These are phyloP conservation scores for Triplophysa bombifrons DNA, from an alignment of 2,797 vertebrate genomes.

Conservation along the genomic window DNA sequence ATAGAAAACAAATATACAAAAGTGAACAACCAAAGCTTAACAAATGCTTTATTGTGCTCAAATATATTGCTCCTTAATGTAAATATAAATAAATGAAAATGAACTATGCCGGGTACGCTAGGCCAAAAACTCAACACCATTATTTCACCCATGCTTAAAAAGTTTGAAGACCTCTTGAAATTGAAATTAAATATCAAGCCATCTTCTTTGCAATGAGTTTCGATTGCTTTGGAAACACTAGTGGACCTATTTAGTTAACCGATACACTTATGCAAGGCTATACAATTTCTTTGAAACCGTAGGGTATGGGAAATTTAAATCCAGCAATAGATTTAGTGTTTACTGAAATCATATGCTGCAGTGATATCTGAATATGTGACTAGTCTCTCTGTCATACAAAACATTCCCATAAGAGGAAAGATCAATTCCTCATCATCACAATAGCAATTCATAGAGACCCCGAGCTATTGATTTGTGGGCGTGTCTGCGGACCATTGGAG, in stretches of 20 bases:
- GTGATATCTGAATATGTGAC: constrained; percentile 72
- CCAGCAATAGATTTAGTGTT: constrained; percentile 75
- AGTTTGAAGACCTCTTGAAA: not conserved
- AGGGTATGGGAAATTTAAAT: constrained; percentile 67
- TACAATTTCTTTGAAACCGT: constrained; percentile 58
- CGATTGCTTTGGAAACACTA: constrained; percentile 46
- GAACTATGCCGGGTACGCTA: not conserved
- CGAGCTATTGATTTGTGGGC: constrained; percentile 60
- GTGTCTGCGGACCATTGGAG: constrained; percentile 57
- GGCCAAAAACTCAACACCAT: not conserved
- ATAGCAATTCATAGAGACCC: constrained; percentile 64
- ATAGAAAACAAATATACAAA: not conserved
- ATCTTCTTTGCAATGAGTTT: constrained; percentile 25
- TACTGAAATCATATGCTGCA: constrained; percentile 71
- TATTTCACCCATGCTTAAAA: not conserved
- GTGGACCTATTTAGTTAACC: constrained; percentile 52
- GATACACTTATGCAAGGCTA: constrained; percentile 61
- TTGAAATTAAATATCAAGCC: not conserved
- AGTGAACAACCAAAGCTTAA: too few species aligned
- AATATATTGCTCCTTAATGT: too few species aligned
- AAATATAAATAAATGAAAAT: not conserved
- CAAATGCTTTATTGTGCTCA: too few species aligned
- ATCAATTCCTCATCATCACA: constrained; percentile 69
- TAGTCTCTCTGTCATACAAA: constrained; percentile 68
- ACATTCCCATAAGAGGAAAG: constrained; percentile 70